phyloP scores from a whole-genome alignment of 2,888 invertebrate genomes.

The Chymomyza fuscimana region DNA sequence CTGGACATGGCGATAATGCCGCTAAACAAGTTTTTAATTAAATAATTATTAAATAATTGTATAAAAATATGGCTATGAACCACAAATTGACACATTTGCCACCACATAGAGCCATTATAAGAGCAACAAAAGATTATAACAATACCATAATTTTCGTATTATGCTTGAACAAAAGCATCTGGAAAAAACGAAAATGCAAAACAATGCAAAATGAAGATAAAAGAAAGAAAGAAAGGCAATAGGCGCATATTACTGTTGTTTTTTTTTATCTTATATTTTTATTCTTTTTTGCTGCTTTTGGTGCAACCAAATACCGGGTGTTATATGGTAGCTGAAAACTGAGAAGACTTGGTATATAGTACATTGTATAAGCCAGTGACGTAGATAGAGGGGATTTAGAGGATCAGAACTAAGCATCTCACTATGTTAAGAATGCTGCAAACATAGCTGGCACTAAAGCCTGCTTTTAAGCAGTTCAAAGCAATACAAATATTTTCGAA shows the following conservation, averaged over 20 bases:
- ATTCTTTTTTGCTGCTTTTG: neutral
- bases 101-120: neutral
- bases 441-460: too few relatives aligned
- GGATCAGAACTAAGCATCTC: too few relatives aligned
- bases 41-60: neutral
- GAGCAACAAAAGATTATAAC: neutral
- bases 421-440: too few relatives aligned
- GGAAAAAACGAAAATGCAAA: neutral
- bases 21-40: neutral
- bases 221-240: neutral
- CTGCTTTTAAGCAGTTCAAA: too few relatives aligned
- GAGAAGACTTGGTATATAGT: conserved; percentile 11
- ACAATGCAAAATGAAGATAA: neutral
- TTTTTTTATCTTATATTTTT: neutral
- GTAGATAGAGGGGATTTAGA: neutral
- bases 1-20: neutral
- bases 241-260: neutral
- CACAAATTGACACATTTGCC: neutral
- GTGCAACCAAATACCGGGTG: conserved; percentile 30
- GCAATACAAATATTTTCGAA: too few relatives aligned
- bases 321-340: conserved; percentile 39
- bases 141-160: neutral
- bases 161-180: neutral
- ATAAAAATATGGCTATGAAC: neutral
- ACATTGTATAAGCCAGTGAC: conserved; percentile 15